phyloP scores from a whole-genome alignment of 2,113 vertebrate genomes.

The Syngnathus scovelli region DNA sequence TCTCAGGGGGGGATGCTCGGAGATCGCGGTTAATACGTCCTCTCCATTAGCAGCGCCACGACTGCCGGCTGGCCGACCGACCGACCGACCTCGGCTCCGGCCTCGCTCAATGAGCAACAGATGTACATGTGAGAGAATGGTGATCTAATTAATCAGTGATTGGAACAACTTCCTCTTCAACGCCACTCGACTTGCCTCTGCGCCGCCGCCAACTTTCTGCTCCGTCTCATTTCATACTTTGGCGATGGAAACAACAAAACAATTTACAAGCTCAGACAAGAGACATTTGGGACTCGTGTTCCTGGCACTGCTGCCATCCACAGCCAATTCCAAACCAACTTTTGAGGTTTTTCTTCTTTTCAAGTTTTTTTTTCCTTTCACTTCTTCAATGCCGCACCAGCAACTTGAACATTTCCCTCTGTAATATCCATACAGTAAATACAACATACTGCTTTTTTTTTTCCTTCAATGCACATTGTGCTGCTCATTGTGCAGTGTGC shows the following conservation, averaged over 20 bases:
- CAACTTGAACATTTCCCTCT: too few relatives aligned
- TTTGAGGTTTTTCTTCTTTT: neutral
- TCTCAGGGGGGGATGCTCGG: slow-evolving; percentile 49
- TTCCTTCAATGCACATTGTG: too few relatives aligned
- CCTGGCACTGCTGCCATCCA: neutral
- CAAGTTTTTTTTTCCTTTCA: neutral
- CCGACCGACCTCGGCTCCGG: slow-evolving; percentile 28
- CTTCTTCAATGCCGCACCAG: neutral
- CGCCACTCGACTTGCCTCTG: neutral
- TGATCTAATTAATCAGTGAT: neutral
- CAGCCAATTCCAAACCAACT: neutral
- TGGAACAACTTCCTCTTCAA: slow-evolving; percentile 3
- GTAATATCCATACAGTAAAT: too few relatives aligned
- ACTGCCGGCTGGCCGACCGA: slow-evolving; percentile 3
- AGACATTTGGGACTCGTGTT: neutral
- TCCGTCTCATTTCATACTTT: slow-evolving; percentile 48
- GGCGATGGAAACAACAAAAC: slow-evolving; percentile 12
- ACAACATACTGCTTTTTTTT: too few relatives aligned
- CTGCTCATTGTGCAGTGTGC: too few relatives aligned
- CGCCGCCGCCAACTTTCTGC: slow-evolving; percentile 10
- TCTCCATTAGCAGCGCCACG: slow-evolving; percentile 47
- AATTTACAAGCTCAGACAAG: neutral
- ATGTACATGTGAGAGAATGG: neutral
- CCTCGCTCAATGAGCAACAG: slow-evolving; percentile 23
- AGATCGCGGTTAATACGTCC: slow-evolving; percentile 64